A percentile compares a stretch with the other conserved stretches of the same genome.
These are phyloP conservation scores for Orussus abietinus DNA, from an alignment of 1,140 invertebrate genomes.

Conservation along the genomic window DNA sequence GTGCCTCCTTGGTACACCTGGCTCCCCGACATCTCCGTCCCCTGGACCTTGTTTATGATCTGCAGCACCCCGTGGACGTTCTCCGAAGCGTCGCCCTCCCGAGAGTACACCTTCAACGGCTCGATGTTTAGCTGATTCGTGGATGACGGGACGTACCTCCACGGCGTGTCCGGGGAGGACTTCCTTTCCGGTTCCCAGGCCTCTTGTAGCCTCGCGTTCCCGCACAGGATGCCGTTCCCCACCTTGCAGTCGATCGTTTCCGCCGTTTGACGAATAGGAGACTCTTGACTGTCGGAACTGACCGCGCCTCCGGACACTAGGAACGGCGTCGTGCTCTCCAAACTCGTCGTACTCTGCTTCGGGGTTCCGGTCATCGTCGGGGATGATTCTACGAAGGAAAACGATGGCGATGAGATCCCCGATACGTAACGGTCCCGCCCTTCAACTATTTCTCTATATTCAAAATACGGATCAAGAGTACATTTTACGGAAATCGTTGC, in stretches of 20 bases:
- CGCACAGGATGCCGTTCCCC: constrained; percentile 46
- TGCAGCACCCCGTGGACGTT: constrained; percentile 44
- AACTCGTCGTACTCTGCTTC: constrained; percentile 28
- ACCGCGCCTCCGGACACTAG: constrained; percentile 27
- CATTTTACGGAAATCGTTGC: no score
- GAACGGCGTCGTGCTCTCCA: constrained; percentile 35
- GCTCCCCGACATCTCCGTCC: constrained; percentile 41
- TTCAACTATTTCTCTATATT: background rate
- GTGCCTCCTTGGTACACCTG: constrained; percentile 39
- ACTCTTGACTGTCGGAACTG: constrained; percentile 36
- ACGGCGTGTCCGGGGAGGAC: constrained; percentile 47
- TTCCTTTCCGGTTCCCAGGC: constrained; percentile 50
- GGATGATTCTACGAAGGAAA: constrained; percentile 29
- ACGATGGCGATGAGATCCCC: no score
- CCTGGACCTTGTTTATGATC: constrained; percentile 47
- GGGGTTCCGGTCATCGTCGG: constrained; percentile 20
- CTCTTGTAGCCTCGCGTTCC: constrained; percentile 48
- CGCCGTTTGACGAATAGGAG: constrained; percentile 25
- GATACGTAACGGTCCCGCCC: background rate
- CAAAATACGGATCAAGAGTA: no score
- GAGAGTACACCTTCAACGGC: constrained; percentile 32
- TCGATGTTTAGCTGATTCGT: constrained; percentile 38
- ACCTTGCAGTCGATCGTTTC: constrained; percentile 40
- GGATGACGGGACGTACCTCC: constrained; percentile 45
- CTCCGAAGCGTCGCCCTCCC: constrained; percentile 34